Conservation (phyloP, 2,113 vertebrate species). For the Neodontobutis hainanensis region DNA sequence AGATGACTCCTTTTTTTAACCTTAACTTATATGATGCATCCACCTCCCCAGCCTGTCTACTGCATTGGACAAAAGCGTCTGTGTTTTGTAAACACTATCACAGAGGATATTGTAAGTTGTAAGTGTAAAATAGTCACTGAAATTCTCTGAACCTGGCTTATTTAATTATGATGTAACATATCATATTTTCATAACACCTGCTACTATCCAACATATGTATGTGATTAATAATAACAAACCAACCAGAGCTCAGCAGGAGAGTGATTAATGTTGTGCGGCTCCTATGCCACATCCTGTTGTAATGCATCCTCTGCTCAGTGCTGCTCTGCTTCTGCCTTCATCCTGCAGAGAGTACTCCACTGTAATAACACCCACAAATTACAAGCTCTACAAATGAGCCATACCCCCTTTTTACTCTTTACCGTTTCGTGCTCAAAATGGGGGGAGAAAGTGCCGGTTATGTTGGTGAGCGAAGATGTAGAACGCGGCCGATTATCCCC, state of each 20-base stretch:
- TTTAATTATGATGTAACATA: not conserved
- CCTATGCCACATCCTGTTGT: slow-evolving; percentile 42
- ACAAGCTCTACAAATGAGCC: slow-evolving; percentile 67
- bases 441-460: slow-evolving; percentile 37
- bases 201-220: slow-evolving; percentile 15
- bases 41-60: too few species aligned
- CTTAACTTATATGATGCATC: too few species aligned
- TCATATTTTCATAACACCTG: slow-evolving; percentile 14
- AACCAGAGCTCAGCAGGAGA: slow-evolving; percentile 29
- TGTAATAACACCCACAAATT: slow-evolving; percentile 61
- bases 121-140: slow-evolving; percentile 12
- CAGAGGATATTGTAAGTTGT: not conserved
- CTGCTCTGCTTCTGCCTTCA: slow-evolving; percentile 42
- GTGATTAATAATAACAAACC: slow-evolving; percentile 22
- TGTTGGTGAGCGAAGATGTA: slow-evolving; percentile 76
- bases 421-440: slow-evolving; percentile 72
- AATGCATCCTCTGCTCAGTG: slow-evolving; percentile 29
- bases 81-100: not conserved
- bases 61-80: too few species aligned
- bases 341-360: slow-evolving; percentile 40
- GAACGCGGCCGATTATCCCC: slow-evolving; percentile 89
- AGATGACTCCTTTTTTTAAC: too few species aligned
- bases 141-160: not conserved
- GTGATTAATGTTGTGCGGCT: slow-evolving; percentile 45
- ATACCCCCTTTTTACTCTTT: slow-evolving; percentile 71